A percentile compares a stretch with the other conserved stretches of the same genome.
These are phyloP conservation scores for Carterocephalus palaemon DNA, from an alignment of 2,888 invertebrate genomes.

Conservation along the genomic window DNA sequence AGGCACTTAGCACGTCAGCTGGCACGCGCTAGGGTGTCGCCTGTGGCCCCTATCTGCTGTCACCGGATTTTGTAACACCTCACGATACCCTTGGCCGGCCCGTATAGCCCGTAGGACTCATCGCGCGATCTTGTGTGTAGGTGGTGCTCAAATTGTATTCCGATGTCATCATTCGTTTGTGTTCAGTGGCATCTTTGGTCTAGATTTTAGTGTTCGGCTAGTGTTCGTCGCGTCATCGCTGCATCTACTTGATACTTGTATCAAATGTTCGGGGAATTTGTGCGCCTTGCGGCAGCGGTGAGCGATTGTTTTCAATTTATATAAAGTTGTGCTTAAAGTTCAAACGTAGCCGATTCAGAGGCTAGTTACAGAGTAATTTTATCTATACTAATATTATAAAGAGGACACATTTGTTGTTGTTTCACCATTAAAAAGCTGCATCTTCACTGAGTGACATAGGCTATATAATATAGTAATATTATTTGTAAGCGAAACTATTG, in stretches of 20 bases:
- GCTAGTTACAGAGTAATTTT: too few species aligned
- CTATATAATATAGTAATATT: too few species aligned
- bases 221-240: not conserved
- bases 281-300: conserved; percentile 6
- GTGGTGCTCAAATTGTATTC: conserved; percentile 14
- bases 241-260: not conserved
- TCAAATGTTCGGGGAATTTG: conserved; percentile 11
- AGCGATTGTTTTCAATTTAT: not conserved
- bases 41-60: conserved; percentile 7
- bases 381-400: too few species aligned
- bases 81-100: conserved; percentile 17
- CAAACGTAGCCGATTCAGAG: too few species aligned
- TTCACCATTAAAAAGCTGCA: too few species aligned
- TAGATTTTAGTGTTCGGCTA: not conserved
- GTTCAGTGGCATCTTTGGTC: conserved; percentile 4
- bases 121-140: conserved; percentile 13
- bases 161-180: conserved; percentile 10
- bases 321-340: too few species aligned
- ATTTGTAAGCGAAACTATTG: too few species aligned
- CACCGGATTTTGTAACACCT: conserved; percentile 5
- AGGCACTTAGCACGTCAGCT: conserved; percentile 7
- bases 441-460: too few species aligned
- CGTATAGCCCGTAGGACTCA: conserved; percentile 19
- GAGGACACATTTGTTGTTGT: too few species aligned
- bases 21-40: conserved; percentile 12